These are phyloP conservation scores for Cyanoderma ruficeps DNA, from an alignment of 2,113 vertebrate genomes.

Conservation along the genomic window DNA sequence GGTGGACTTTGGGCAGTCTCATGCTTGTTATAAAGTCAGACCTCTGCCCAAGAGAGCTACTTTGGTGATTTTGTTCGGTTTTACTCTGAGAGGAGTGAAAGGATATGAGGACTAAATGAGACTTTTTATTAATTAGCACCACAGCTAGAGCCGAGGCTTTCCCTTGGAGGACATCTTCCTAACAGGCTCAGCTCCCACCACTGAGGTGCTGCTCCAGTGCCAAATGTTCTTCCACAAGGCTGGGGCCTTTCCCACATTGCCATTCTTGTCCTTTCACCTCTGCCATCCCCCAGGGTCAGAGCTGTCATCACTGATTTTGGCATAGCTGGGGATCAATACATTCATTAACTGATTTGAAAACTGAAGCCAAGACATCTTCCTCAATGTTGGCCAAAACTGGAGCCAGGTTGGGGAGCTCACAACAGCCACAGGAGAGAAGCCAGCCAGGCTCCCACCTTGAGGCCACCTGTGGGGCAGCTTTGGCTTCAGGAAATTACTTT, in stretches of 20 bases:
- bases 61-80: not conserved
- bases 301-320: not conserved
- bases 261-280: not conserved
- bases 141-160: not conserved
- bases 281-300: not conserved
- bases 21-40: not conserved
- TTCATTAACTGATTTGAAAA: not conserved
- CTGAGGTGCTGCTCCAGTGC: rapidly evolving
- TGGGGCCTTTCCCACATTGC: not conserved
- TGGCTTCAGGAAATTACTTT: not conserved
- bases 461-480: not conserved
- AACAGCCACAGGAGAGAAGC: not conserved
- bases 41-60: not conserved
- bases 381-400: not conserved
- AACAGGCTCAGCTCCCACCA: not conserved
- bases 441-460: not conserved
- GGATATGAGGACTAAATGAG: not conserved
- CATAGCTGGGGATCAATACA: not conserved
- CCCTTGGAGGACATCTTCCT: not conserved
- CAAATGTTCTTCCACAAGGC: not conserved
- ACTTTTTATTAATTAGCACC: not conserved
- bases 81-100: not conserved
- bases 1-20: not conserved
- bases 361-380: not conserved
- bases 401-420: not conserved